Evolutionary conservation across 2,797 vertebrate species (phyloP).

Genomic region (Cossypha niveicapilla): DNA sequence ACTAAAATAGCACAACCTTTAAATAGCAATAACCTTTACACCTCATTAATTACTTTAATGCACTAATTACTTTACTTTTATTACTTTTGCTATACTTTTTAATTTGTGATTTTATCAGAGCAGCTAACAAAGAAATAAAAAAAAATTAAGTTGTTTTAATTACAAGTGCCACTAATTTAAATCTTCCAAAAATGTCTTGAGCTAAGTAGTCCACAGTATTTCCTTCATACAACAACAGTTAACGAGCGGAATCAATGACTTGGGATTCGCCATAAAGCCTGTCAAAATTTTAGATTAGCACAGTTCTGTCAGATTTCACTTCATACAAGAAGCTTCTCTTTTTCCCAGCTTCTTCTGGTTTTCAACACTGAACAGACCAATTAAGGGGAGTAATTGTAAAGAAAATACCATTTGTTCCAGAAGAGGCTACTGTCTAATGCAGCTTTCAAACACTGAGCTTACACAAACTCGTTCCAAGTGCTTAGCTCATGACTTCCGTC

Average conservation of each 20-base stretch:
- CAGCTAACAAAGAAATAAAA: neutral
- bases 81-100: neutral
- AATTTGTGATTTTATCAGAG: neutral
- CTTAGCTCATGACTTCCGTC: slow-evolving; percentile 16
- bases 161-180: neutral
- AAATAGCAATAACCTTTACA: neutral
- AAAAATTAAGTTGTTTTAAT: neutral
- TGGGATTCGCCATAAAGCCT: neutral
- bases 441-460: neutral
- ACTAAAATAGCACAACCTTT: neutral
- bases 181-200: neutral
- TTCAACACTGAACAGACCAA: neutral
- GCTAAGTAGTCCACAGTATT: neutral
- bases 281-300: neutral
- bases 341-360: neutral
- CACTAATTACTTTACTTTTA: neutral
- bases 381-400: neutral
- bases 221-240: neutral
- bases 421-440: neutral
- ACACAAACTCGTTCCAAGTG: slow-evolving; percentile 2
- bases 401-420: slow-evolving; percentile 24
- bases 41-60: neutral
- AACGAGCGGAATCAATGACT: neutral
- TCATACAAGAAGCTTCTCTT: neutral
- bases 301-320: neutral